Base-by-base conservation (phyloP, 1,140 invertebrate genomes). In the Bombus ignitus region DNA sequence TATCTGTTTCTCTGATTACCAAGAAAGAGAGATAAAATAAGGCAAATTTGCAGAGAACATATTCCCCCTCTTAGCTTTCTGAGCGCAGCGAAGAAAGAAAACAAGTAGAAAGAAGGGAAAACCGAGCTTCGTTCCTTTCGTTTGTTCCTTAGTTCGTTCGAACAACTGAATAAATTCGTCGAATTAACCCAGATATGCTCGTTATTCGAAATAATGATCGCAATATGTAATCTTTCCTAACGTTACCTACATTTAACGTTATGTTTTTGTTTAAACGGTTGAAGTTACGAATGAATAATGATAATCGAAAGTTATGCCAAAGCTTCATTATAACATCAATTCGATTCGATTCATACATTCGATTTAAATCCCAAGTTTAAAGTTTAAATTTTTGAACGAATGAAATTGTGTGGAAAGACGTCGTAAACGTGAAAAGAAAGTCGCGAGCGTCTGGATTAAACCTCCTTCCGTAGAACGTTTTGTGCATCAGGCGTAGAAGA, bases 1-100 rank as follows among this genome's bases (percentile, higher is more conserved):
- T 73, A 85, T 80, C 83, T 72, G 68, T 28, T 8, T 65, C n/a
- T 68, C 42, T 53, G 81, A 75, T 83, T 77, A 42, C 47, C 22
- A 68, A 83, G 62, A 57, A 37, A 32, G 8, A 79, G 76, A 84
- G 70, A 72, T 84, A 84, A 80, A 44, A 47, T 35, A 59, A 79
- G 76, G 18, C 57, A 70, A 84, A 84, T 78, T 78, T 62, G 25
- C 66, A 70, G 65, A 80, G 65, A 13, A 8, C 62, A 53, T 66
- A 18, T 57, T 32, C 25, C 44, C 15, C 6, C 44, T 47, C 28
- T 53, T 37, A 44, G 12, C 10, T 82, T 82, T 66, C 35, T 32
- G 32, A 32, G 32, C 32, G 32, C 32, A 32, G 32, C 32, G 32
- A 32, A 32, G 9, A 18, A 74, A 57, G 18, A 37, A 75, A 9